Evolutionary conservation across 1,140 invertebrate species (phyloP), one percentile per base, ranked within the genome.

Genomic region (Meloidogyne exigua): DNA sequence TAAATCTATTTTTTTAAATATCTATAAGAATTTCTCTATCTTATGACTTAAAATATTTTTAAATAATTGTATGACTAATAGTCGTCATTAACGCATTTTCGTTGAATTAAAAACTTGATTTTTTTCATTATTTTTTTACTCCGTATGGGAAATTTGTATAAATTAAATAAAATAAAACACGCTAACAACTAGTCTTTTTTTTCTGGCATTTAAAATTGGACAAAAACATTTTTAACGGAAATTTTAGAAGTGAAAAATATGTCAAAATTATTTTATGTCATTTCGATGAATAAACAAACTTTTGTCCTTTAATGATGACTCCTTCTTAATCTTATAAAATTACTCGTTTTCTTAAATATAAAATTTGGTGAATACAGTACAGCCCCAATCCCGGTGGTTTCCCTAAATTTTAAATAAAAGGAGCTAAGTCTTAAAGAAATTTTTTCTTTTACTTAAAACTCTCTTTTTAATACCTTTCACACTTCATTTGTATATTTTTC

Each of bases 191-290:
- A 7, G 18, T 57, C 21, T 57, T 57, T n/a, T n/a, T n/a, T 5
- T n/a, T 49, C 15, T 57, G 18, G 49, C 49, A 57, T 57, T 57
- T 57, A n/a, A 57, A 57, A 57, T n/a, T n/a, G 18, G 18, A 57
- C 0, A 57, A 57, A 57, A n/a, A 49, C 2, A 13, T 12, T 44
- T 57, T 57, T 57, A 57, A 57, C 49, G 18, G 49, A 57, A 57
- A 57, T n/a, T 57, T 57, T 57, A 57, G 49, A 57, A 49, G 49
- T n/a, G 9, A 57, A 57, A 49, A 57, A 57, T 57, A 57, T 57
- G 49, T 57, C 49, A 57, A 57, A n/a, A n/a, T 21, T 57, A 57
- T 57, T 57, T 57, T n/a, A 57, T 57, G 18, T 57, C 49, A 15
- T 57, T 57, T n/a, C 18, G 18, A 57, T 39, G 10, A 21, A 21